Conservation (phyloP, 2,113 vertebrate species). For the Eulacestoma nigropectus region DNA sequence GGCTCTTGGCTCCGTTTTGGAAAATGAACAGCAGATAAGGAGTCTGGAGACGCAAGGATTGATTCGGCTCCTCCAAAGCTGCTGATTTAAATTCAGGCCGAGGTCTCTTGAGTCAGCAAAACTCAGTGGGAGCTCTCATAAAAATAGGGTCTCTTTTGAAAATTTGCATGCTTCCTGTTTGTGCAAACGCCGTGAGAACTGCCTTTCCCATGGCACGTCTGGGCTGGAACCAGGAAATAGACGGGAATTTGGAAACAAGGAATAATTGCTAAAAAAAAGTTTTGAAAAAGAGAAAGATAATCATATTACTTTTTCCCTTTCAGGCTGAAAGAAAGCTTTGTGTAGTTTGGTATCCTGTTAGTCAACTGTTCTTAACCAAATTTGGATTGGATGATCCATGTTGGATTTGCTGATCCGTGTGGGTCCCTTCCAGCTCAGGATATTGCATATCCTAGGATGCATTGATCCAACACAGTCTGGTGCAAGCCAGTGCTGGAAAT, state of each 20-base stretch:
- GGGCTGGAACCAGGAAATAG: slow-evolving; percentile 41
- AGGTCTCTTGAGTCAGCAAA: slow-evolving; percentile 63
- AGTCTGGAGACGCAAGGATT: neutral
- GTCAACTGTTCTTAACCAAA: neutral
- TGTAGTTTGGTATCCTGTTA: neutral
- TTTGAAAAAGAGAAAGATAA: neutral
- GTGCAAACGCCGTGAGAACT: slow-evolving; percentile 46
- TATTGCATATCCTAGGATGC: neutral
- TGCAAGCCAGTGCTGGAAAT: neutral
- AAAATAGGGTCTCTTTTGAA: slow-evolving; percentile 66
- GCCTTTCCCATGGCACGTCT: slow-evolving; percentile 54
- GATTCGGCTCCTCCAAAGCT: neutral
- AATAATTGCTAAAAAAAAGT: neutral
- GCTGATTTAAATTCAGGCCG: slow-evolving; percentile 47
- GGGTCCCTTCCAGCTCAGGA: neutral
- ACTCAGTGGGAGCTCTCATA: slow-evolving; percentile 44
- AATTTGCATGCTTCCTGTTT: slow-evolving; percentile 61
- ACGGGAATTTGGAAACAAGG: neutral
- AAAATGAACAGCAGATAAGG: neutral
- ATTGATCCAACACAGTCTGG: neutral
- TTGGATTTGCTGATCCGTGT: neutral
- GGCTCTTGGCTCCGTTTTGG: neutral
- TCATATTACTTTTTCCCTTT: neutral
- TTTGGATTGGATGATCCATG: neutral
- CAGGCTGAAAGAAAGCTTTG: neutral